Conservation (phyloP, 2,797 vertebrate genomes). For the Rhynchonycteris naso region DNA sequence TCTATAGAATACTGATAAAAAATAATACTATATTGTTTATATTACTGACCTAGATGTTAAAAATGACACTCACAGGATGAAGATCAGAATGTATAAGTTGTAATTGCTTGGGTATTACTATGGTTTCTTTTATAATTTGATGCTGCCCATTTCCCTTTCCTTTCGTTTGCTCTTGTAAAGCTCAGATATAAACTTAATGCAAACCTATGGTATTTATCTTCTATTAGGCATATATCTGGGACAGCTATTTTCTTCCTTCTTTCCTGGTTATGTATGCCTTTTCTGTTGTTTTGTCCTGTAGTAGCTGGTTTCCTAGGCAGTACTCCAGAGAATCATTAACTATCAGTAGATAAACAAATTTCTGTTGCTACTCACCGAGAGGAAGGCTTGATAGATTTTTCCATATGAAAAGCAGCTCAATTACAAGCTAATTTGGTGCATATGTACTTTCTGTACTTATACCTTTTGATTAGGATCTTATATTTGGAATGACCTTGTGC, state of each 20-base stretch:
- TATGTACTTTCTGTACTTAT: background rate
- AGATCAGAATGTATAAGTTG: background rate
- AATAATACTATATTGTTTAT: background rate
- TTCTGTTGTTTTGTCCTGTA: background rate
- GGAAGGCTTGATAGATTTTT: background rate
- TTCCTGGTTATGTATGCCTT: background rate
- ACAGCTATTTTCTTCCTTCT: background rate
- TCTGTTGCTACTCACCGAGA: background rate
- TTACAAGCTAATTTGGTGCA: background rate
- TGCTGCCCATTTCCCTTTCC: background rate
- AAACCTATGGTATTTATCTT: background rate
- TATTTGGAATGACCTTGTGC: background rate
- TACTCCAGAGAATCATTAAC: slow-evolving; percentile 52
- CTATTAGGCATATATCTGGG: background rate
- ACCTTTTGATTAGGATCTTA: background rate
- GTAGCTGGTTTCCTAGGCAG: slow-evolving; percentile 36
- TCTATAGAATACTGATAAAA: background rate
- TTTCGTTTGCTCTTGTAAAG: background rate
- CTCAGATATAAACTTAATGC: background rate
- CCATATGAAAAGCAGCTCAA: background rate
- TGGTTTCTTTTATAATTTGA: background rate
- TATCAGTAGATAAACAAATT: slow-evolving; percentile 30
- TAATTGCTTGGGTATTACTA: background rate
- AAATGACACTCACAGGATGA: background rate
- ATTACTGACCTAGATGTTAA: background rate